Evolutionary conservation across 2,888 invertebrate genomes (phyloP).

Genomic region (Aleiodes alternator): DNA sequence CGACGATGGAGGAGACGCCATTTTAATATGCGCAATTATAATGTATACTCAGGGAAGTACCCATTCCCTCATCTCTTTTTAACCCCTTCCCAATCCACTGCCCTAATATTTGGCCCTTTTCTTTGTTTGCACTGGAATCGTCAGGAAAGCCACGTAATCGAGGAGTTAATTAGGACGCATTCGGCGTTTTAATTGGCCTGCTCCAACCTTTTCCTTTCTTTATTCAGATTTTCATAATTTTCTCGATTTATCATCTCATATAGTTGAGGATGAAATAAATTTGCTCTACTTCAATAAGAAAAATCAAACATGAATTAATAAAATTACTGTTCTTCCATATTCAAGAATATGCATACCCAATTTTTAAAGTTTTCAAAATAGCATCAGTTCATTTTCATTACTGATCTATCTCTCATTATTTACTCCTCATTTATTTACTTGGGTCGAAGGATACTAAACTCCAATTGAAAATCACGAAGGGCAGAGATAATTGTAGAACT

Average conservation of each 20-base stretch:
- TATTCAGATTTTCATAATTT: constrained; percentile 3
- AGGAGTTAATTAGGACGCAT: constrained; percentile 74
- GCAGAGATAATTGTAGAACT: constrained; percentile 17
- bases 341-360: background rate
- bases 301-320: background rate
- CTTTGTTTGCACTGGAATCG: constrained; percentile 69
- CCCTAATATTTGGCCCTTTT: constrained; percentile 51
- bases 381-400: background rate
- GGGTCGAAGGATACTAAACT: constrained; percentile 33
- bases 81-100: constrained; percentile 46
- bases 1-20: constrained; percentile 67
- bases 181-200: constrained; percentile 71
- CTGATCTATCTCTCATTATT: constrained; percentile 2
- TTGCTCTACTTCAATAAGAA: background rate
- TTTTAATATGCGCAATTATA: constrained; percentile 76
- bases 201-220: constrained; percentile 25
- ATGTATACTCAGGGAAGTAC: constrained; percentile 67
- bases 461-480: constrained; percentile 23
- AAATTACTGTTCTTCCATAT: background rate
- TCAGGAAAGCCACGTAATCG: constrained; percentile 71
- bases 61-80: constrained; percentile 44
- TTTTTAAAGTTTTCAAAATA: constrained; percentile 9
- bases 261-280: background rate
- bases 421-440: constrained; percentile 42
- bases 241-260: background rate